phyloP scores from a whole-genome alignment of 2,888 invertebrate genomes.

The Leptogaster cylindrica region DNA sequence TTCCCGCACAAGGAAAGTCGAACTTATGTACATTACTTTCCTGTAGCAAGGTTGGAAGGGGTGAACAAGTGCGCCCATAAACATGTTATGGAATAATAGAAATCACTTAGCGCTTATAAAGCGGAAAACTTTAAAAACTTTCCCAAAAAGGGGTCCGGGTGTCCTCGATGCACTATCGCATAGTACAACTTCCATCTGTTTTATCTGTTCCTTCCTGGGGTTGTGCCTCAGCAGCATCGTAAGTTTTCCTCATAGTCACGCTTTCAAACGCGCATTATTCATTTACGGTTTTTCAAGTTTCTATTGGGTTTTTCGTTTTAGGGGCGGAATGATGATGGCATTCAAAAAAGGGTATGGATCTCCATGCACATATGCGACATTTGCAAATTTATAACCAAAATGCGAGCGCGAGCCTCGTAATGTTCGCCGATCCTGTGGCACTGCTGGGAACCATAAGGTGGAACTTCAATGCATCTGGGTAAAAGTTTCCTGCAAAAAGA shows the following conservation, averaged over 20 bases:
- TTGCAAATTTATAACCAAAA: constrained; percentile 46
- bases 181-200: constrained; percentile 24
- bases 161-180: neutral
- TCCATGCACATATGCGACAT: constrained; percentile 47
- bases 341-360: neutral
- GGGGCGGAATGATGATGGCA: constrained; percentile 14
- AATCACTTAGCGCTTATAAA: constrained; percentile 45
- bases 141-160: constrained; percentile 26
- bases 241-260: constrained; percentile 38
- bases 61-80: constrained; percentile 40
- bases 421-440: neutral
- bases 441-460: constrained; percentile 31
- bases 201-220: constrained; percentile 30
- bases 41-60: constrained; percentile 8
- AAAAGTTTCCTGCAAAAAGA: constrained; percentile 41
- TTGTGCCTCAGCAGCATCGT: constrained; percentile 10
- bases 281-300: constrained; percentile 45
- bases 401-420: constrained; percentile 14
- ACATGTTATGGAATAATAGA: constrained; percentile 45
- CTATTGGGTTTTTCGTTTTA: constrained; percentile 42
- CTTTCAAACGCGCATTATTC: constrained; percentile 45
- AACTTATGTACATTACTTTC: constrained; percentile 39
- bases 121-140: constrained; percentile 41
- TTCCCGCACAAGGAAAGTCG: constrained; percentile 23
- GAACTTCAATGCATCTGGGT: constrained; percentile 22